A percentile compares a stretch with the other conserved stretches of the same genome.
Conservation (phyloP, 2,888 invertebrate genomes). For the Campopleginae sp. region DNA sequence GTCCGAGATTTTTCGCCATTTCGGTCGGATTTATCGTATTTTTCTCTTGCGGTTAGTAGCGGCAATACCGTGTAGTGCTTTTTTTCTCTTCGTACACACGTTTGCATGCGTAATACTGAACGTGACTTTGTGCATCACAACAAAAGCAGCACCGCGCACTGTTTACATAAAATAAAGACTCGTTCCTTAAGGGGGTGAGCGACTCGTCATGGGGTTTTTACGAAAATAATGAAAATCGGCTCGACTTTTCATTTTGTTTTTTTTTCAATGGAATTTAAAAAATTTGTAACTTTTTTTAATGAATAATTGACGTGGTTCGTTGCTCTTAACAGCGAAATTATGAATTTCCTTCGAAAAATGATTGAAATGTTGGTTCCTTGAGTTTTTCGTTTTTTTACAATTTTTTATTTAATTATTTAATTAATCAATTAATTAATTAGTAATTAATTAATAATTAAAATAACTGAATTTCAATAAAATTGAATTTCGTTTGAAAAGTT, state of each 20-base stretch:
- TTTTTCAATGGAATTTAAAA: background rate
- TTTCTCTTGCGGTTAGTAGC: slow-evolving; percentile 31
- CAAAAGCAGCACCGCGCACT: slow-evolving; percentile 56
- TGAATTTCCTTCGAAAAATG: background rate
- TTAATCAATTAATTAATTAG: background rate
- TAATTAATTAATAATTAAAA: too few species aligned
- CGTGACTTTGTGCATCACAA: slow-evolving; percentile 69
- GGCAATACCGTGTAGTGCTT: slow-evolving; percentile 42
- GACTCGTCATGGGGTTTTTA: slow-evolving; percentile 6
- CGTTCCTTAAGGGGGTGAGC: slow-evolving; percentile 24
- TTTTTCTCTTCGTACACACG: slow-evolving; percentile 51
- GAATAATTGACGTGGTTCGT: background rate
- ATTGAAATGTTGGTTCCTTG: slow-evolving; percentile 1
- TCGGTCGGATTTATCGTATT: slow-evolving; percentile 59
- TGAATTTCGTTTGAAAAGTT: background rate
- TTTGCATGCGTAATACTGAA: slow-evolving; percentile 70
- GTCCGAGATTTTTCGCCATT: slow-evolving; percentile 40
- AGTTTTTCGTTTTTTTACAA: background rate
- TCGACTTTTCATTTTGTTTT: slow-evolving; percentile 13
- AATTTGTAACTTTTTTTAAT: background rate
- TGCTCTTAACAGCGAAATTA: background rate
- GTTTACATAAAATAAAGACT: slow-evolving; percentile 29
- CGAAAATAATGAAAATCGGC: background rate
- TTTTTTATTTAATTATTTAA: too few species aligned
- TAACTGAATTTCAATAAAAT: too few species aligned